Base-by-base conservation (phyloP, 2,888 invertebrate species). In the Clostera curtula region DNA sequence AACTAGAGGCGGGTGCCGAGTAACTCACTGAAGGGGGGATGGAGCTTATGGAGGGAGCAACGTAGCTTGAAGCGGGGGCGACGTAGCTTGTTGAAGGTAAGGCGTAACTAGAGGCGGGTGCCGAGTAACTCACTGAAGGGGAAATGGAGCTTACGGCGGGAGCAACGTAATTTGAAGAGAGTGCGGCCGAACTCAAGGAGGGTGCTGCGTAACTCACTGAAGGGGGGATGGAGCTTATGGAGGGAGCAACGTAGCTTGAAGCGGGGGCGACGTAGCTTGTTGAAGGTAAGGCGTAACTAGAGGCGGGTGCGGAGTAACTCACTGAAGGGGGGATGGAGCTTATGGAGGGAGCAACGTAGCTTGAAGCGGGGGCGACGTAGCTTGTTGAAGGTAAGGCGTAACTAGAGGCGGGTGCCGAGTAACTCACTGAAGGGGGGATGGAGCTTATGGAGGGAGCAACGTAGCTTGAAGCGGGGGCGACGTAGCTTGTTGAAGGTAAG, bases 271-370 rank as follows among this genome's bases (percentile, higher is more conserved):
- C 9, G 19, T 19, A 19, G 19, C 9, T 9, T 3, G n/a, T n/a
- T n/a, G n/a, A n/a, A n/a, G n/a, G n/a, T n/a, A n/a, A n/a, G n/a
- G n/a, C n/a, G n/a, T n/a, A n/a, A n/a, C n/a, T n/a, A n/a, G n/a
- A n/a, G n/a, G n/a, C n/a, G n/a, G 23, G 23, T 9, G 15, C 23
- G 1, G 23, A 23, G 15, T 23, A 23, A 5, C 13, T 13, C 5
- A 8, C 12, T 3, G 22, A 22, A 2, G 22, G 13, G 22, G n/a
- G n/a, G n/a, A n/a, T n/a, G n/a, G n/a, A n/a, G n/a, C n/a, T 55
- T 63, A 36, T 60, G 54, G 9, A 57, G 49, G 29, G 49, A n/a
- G n/a, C n/a, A n/a, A n/a, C n/a, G n/a, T n/a, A n/a, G n/a, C n/a
- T n/a, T n/a, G n/a, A n/a, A 10, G 10, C 5, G 5, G 19, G 11